phyloP scores from a whole-genome alignment of 30 jellyfish, hydroid and myxozoan genomes.

The Aurelia aurita region DNA sequence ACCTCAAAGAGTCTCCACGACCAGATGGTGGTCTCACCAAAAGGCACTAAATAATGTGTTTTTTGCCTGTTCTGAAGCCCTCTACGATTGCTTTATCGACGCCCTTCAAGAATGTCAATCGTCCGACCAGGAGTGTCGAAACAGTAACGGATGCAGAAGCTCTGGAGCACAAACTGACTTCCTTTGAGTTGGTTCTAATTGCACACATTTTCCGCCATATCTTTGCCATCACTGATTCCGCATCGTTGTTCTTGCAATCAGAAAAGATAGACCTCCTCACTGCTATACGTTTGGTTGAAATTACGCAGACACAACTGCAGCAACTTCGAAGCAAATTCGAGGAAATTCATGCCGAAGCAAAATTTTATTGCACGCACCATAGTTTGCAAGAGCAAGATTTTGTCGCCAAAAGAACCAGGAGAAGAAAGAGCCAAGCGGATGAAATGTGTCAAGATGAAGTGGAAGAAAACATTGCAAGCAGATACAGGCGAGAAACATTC shows the following conservation, averaged over 20 bases:
- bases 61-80: conserved; percentile 6
- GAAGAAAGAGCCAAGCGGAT: no score
- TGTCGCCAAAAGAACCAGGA: no score
- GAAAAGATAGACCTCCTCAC: background rate
- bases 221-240: background rate
- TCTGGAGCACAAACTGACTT: background rate
- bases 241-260: background rate
- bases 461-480: background rate
- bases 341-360: no score
- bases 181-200: background rate
- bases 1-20: conserved; percentile 35
- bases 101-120: conserved; percentile 13
- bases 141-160: conserved; percentile 25
- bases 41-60: conserved; percentile 23
- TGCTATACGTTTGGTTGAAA: no score
- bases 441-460: background rate
- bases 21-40: conserved; percentile 50
- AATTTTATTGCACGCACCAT: no score
- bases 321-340: no score
- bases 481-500: background rate
- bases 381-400: no score
- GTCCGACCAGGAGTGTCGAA: background rate
- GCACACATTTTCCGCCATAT: background rate
- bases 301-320: no score
- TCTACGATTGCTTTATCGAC: conserved; percentile 15